A percentile compares a stretch with the other conserved stretches of the same genome.
Conservation (phyloP, 2,797 vertebrate species). For the Eupleurogrammus muticus region DNA sequence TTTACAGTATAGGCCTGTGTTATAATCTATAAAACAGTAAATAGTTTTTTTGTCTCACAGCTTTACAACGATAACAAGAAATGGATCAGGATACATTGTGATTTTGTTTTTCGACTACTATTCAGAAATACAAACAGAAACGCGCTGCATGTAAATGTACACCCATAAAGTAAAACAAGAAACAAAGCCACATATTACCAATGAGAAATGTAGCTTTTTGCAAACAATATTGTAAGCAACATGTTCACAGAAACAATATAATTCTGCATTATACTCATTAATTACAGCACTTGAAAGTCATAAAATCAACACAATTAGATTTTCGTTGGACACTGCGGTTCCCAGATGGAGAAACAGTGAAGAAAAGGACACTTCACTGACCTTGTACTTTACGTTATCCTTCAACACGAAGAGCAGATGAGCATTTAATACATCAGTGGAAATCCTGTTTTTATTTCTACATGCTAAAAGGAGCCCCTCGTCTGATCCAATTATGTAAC, state of each 20-base stretch:
- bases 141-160: slow-evolving; percentile 15
- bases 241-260: slow-evolving; percentile 48
- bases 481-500: not conserved
- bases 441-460: not conserved
- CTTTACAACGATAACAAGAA: slow-evolving; percentile 38
- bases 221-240: slow-evolving; percentile 25
- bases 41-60: slow-evolving; percentile 34
- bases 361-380: slow-evolving; percentile 29
- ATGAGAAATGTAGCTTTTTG: slow-evolving; percentile 31
- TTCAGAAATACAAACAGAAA: slow-evolving; percentile 6
- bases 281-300: slow-evolving; percentile 38
- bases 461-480: not conserved
- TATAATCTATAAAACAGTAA: slow-evolving; percentile 28
- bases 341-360: slow-evolving; percentile 11
- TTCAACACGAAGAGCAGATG: slow-evolving; percentile 8
- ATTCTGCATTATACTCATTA: slow-evolving; percentile 11
- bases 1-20: slow-evolving; percentile 42
- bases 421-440: slow-evolving; percentile 18
- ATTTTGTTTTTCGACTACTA: slow-evolving; percentile 14
- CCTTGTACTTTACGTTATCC: not conserved
- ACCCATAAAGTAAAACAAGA: slow-evolving; percentile 25
- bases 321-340: not conserved
- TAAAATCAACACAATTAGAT: slow-evolving; percentile 17
- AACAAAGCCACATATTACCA: slow-evolving; percentile 23
- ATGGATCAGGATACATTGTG: slow-evolving; percentile 14